Conservation (phyloP, 2,113 vertebrate species). For the Casuarius casuarius region DNA sequence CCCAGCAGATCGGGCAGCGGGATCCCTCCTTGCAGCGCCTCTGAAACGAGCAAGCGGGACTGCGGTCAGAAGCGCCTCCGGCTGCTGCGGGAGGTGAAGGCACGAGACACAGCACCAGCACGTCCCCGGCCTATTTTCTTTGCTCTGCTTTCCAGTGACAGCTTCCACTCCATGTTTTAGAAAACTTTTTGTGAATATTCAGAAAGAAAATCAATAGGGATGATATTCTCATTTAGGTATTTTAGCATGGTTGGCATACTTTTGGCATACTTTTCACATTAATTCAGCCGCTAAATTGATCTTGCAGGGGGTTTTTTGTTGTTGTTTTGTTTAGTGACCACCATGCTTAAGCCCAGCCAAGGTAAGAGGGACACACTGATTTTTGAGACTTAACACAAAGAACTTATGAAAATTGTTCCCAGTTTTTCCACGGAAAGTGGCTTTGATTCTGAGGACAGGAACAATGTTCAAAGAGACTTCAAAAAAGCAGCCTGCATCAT, state of each 20-base stretch:
- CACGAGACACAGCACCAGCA: too few relatives aligned
- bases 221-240: not conserved
- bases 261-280: rapidly evolving
- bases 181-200: not conserved
- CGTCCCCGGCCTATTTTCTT: too few relatives aligned
- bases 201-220: not conserved
- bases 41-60: not conserved
- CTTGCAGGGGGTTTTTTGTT: not conserved
- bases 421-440: not conserved
- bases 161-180: too few relatives aligned
- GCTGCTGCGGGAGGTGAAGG: too few relatives aligned
- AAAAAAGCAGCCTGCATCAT: not conserved
- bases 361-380: not conserved
- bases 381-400: not conserved
- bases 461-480: not conserved
- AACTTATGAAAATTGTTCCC: not conserved
- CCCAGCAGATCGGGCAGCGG: slow-evolving; percentile 41
- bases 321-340: not conserved
- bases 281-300: not conserved
- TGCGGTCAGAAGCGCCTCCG: rapidly evolving
- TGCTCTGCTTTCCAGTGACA: too few relatives aligned
- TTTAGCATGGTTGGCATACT: not conserved
- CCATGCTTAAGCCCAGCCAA: not conserved
- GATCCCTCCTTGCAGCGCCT: slow-evolving; percentile 13
- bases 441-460: not conserved